Evolutionary conservation across 1,140 invertebrate species (phyloP).

Genomic region (Dreissena polymorpha): DNA sequence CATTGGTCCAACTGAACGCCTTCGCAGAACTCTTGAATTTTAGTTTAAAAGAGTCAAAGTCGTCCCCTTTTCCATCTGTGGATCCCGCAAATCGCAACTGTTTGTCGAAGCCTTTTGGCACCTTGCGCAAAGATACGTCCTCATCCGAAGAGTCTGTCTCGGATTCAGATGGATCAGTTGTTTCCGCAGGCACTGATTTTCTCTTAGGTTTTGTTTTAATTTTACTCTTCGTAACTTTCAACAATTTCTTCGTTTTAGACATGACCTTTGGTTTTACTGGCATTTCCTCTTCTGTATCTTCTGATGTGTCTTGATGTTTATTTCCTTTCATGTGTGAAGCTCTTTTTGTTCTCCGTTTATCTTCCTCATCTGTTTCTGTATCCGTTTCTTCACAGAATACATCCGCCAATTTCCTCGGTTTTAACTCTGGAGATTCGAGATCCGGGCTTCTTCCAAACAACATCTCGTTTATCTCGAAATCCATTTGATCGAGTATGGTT

Average conservation of each 20-base stretch:
- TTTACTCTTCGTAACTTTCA: not conserved
- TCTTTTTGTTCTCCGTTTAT: not conserved
- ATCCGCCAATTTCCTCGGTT: not conserved
- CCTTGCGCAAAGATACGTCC: not conserved
- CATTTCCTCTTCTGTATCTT: not conserved
- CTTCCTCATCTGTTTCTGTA: not conserved
- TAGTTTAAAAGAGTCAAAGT: constrained; percentile 16
- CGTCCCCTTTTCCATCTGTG: constrained; percentile 4
- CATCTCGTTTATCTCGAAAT: constrained; percentile 6
- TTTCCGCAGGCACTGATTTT: not conserved
- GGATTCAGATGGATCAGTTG: not conserved
- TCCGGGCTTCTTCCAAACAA: not conserved
- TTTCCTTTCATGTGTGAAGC: not conserved
- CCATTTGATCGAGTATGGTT: constrained; percentile 1
- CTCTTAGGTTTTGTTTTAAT: not conserved
- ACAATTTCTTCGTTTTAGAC: not conserved
- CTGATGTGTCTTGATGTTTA: not conserved
- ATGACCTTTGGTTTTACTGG: not conserved
- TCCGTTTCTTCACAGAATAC: not conserved
- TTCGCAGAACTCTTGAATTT: constrained; percentile 20
- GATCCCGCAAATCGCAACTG: not conserved
- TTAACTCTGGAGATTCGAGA: not conserved
- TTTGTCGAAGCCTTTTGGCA: constrained; percentile 32
- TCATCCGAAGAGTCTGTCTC: not conserved
- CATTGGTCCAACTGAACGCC: constrained; percentile 9